These are phyloP conservation scores for Nephrotoma guestfalica DNA, from an alignment of 2,888 invertebrate species.

Conservation along the genomic window DNA sequence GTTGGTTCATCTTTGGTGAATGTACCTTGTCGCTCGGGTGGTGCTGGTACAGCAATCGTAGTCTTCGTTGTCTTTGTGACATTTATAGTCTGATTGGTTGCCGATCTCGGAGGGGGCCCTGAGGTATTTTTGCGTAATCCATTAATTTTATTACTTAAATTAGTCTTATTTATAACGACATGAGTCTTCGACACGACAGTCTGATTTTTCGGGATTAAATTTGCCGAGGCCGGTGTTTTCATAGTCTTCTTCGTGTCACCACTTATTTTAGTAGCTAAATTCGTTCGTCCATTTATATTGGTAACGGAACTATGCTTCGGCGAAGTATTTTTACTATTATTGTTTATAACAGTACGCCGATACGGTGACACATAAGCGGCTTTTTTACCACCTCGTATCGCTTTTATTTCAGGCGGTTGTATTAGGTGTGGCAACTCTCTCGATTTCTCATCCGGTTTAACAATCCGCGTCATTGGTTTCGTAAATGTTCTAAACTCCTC, in stretches of 20 bases:
- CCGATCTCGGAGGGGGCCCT: constrained; percentile 9
- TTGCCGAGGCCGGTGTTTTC: constrained; percentile 7
- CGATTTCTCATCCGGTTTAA: constrained; percentile 35
- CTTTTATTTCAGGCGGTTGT: constrained; percentile 15
- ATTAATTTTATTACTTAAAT: constrained; percentile 11
- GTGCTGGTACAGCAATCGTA: constrained; percentile 14
- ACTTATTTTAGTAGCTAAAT: constrained; percentile 16
- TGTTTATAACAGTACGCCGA: constrained; percentile 28
- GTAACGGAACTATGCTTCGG: constrained; percentile 7
- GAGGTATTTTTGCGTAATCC: constrained; percentile 6
- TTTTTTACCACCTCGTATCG: constrained; percentile 37
- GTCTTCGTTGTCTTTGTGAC: not conserved
- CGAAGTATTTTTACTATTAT: constrained; percentile 28
- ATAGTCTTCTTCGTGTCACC: constrained; percentile 24
- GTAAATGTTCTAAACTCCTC: constrained; percentile 19
- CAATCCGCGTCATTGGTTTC: constrained; percentile 41
- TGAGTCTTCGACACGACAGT: constrained; percentile 12
- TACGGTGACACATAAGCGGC: constrained; percentile 51
- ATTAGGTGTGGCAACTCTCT: not conserved
- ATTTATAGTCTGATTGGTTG: constrained; percentile 7
- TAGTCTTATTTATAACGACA: constrained; percentile 12
- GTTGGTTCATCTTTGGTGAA: constrained; percentile 74
- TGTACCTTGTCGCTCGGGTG: constrained; percentile 72
- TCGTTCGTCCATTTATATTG: not conserved
- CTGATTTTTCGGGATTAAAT: constrained; percentile 11